These are phyloP conservation scores for Uloborus diversus DNA, from an alignment of 1,140 invertebrate genomes.

Conservation along the genomic window DNA sequence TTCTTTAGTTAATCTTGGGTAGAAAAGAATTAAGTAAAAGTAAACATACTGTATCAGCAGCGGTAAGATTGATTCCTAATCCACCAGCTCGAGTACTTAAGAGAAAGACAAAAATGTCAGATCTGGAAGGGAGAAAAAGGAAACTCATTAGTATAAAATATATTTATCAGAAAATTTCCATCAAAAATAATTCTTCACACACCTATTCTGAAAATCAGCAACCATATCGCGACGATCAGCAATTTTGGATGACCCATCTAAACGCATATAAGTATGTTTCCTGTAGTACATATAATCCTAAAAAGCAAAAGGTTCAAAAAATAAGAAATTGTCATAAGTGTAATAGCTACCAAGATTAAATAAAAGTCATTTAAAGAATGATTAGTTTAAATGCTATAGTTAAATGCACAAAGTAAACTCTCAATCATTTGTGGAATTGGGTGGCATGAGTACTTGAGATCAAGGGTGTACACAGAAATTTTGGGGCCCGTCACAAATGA, in stretches of 20 bases:
- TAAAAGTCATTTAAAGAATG: too few species aligned
- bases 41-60: slow-evolving; percentile 91
- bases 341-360: too few species aligned
- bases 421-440: too few species aligned
- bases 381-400: too few species aligned
- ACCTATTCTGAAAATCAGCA: slow-evolving; percentile 83
- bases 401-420: too few species aligned
- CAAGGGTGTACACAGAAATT: too few species aligned
- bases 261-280: slow-evolving; percentile 89
- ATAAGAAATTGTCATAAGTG: too few species aligned
- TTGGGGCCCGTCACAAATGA: too few species aligned
- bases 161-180: not conserved
- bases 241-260: slow-evolving; percentile 92
- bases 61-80: slow-evolving; percentile 96
- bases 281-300: slow-evolving; percentile 94
- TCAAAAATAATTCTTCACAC: too few species aligned
- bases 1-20: too few species aligned
- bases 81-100: slow-evolving; percentile 96
- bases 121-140: slow-evolving; percentile 67
- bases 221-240: slow-evolving; percentile 92
- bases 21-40: not conserved
- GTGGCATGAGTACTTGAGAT: too few species aligned
- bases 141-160: not conserved
- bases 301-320: slow-evolving; percentile 43
- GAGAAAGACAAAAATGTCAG: slow-evolving; percentile 94